These are phyloP conservation scores for Pyrgus malvae DNA, from an alignment of 2,888 invertebrate species.

Conservation along the genomic window DNA sequence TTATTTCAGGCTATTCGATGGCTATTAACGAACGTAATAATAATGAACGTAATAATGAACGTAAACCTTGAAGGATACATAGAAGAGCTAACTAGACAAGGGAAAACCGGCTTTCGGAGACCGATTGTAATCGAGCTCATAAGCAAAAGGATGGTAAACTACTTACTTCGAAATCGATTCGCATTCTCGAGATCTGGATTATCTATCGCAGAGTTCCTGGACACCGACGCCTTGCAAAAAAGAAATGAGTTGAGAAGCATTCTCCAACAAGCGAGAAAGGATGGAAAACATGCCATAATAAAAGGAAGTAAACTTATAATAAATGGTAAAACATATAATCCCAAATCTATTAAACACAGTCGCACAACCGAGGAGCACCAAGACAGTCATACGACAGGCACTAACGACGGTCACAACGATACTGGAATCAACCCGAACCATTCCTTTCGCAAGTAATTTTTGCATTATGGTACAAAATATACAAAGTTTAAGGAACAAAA, in stretches of 20 bases:
- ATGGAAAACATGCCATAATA: background rate
- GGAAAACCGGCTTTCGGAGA: background rate
- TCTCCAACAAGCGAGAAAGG: background rate
- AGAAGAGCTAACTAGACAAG: background rate
- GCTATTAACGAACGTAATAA: too few species aligned
- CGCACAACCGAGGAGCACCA: too few species aligned
- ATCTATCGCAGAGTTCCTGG: background rate
- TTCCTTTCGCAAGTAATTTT: slow-evolving; percentile 7
- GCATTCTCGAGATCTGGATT: background rate
- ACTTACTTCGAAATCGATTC: background rate
- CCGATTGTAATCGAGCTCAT: background rate
- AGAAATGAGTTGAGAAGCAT: background rate
- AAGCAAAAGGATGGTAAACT: background rate
- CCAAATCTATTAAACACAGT: too few species aligned
- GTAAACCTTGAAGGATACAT: background rate
- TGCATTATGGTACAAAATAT: background rate
- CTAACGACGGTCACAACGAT: too few species aligned
- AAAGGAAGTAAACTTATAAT: background rate
- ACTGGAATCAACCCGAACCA: background rate
- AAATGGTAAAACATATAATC: background rate
- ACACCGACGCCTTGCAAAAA: background rate
- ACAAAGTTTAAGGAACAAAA: slow-evolving; percentile 7
- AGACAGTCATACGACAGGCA: too few species aligned
- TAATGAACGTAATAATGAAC: background rate
- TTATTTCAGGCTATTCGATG: too few species aligned